These are phyloP conservation scores for Aspidiotus rigidus DNA, from an alignment of 2,888 invertebrate species.

Conservation along the genomic window DNA sequence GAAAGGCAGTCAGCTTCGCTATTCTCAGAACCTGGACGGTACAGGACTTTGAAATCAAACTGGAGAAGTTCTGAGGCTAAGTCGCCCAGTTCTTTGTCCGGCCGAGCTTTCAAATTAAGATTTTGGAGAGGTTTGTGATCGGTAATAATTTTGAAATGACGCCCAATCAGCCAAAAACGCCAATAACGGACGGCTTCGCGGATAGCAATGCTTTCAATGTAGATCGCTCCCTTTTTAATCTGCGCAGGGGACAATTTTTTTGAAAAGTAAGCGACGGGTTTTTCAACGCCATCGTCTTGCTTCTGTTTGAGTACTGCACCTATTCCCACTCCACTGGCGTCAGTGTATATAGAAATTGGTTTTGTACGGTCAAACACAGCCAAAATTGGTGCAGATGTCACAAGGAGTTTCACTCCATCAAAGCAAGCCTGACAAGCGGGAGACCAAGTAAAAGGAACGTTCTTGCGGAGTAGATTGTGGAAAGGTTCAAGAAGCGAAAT, in stretches of 20 bases:
- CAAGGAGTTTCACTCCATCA: slow-evolving; percentile 21
- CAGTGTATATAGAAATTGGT: slow-evolving; percentile 37
- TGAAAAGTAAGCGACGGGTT: slow-evolving; percentile 38
- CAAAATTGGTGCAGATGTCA: slow-evolving; percentile 35
- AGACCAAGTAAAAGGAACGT: slow-evolving; percentile 35
- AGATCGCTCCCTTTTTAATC: slow-evolving; percentile 35
- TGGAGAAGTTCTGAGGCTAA: slow-evolving; percentile 37
- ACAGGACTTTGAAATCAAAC: slow-evolving; percentile 37
- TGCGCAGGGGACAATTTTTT: slow-evolving; percentile 38
- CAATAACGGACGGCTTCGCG: slow-evolving; percentile 34
- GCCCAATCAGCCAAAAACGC: slow-evolving; percentile 34
- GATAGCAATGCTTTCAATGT: slow-evolving; percentile 32
- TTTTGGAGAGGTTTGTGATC: slow-evolving; percentile 37
- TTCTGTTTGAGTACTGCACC: slow-evolving; percentile 38
- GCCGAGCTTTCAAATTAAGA: slow-evolving; percentile 36
- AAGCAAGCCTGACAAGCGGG: slow-evolving; percentile 35
- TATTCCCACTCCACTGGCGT: slow-evolving; percentile 37
- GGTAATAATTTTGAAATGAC: slow-evolving; percentile 23
- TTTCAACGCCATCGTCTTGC: slow-evolving; percentile 36
- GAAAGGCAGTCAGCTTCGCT: not conserved
- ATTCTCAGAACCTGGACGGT: slow-evolving; percentile 1
- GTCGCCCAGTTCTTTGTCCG: slow-evolving; percentile 38
- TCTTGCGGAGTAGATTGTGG: slow-evolving; percentile 34
- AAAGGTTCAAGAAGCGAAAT: slow-evolving; percentile 13
- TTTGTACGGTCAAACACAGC: slow-evolving; percentile 36